phyloP scores from a whole-genome alignment of 2,888 invertebrate species.

The Drepanosiphum platanoidis region DNA sequence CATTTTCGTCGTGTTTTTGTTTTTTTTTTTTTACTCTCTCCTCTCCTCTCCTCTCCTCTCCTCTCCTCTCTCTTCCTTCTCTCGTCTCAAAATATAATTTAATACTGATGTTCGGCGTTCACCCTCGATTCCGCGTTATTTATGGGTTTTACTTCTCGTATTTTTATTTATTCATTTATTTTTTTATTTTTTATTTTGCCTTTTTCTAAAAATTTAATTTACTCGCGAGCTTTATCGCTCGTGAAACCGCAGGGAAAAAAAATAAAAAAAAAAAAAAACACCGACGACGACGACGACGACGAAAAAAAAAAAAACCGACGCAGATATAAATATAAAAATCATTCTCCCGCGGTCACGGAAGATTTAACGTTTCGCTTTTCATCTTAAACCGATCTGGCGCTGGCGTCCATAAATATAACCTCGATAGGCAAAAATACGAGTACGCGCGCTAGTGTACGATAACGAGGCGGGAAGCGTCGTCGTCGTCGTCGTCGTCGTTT shows the following conservation, averaged over 20 bases:
- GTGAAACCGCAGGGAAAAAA: slow-evolving; percentile 53
- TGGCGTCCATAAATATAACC: slow-evolving; percentile 56
- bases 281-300: too few relatives aligned
- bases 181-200: too few relatives aligned
- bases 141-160: slow-evolving; percentile 58
- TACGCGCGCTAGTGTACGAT: slow-evolving; percentile 29
- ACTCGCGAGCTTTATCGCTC: slow-evolving; percentile 61
- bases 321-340: slow-evolving; percentile 32
- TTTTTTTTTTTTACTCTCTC: too few relatives aligned
- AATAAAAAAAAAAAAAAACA: too few relatives aligned
- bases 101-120: slow-evolving; percentile 62
- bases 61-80: too few relatives aligned
- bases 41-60: too few relatives aligned
- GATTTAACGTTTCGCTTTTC: slow-evolving; percentile 59
- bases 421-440: slow-evolving; percentile 52
- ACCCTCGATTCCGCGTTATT: slow-evolving; percentile 59
- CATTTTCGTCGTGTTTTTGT: slow-evolving; percentile 49
- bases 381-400: slow-evolving; percentile 59
- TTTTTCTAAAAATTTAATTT: slow-evolving; percentile 59
- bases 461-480: slow-evolving; percentile 15
- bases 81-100: slow-evolving; percentile 61
- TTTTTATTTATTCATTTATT: slow-evolving; percentile 49
- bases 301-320: too few relatives aligned
- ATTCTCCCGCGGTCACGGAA: slow-evolving; percentile 58
- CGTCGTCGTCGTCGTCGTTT: slow-evolving; percentile 18